Conservation (phyloP, 2,888 invertebrate species). For the Galerucella pusilla region DNA sequence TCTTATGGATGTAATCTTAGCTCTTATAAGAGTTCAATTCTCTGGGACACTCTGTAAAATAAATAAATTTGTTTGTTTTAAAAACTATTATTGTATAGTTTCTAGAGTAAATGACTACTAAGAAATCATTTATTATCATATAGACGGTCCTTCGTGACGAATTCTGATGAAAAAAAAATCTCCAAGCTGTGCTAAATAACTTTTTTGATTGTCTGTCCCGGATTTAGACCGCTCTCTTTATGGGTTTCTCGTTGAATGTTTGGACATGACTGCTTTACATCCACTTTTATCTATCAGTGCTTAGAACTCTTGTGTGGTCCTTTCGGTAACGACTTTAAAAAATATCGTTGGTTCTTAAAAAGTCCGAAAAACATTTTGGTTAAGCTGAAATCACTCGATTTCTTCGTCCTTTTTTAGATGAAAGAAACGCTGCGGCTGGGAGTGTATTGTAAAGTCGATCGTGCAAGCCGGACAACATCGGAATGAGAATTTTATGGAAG, state of each 20-base stretch:
- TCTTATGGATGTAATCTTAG: no score
- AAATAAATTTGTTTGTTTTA: background rate
- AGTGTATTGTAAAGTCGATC: conserved; percentile 17
- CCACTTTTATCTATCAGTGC: conserved; percentile 51
- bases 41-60: background rate
- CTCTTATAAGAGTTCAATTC: no score
- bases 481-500: conserved; percentile 31
- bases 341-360: conserved; percentile 46
- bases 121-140: conserved; percentile 12
- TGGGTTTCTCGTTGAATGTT: conserved; percentile 48
- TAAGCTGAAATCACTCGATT: conserved; percentile 45
- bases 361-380: conserved; percentile 44
- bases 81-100: background rate
- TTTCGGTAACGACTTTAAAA: conserved; percentile 41
- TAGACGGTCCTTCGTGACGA: conserved; percentile 11
- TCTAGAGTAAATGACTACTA: background rate
- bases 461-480: conserved; percentile 18
- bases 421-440: conserved; percentile 11
- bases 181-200: conserved; percentile 41
- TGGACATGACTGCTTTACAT: conserved; percentile 50
- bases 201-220: conserved; percentile 41
- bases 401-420: conserved; percentile 40
- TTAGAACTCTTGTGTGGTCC: conserved; percentile 56
- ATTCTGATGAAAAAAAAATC: conserved; percentile 26
- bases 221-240: conserved; percentile 51